Percentiles rank a stretch among this genome's conserved stretches.
These are phyloP conservation scores for Micronycteris hirsuta DNA, from an alignment of 2,113 vertebrate species.

Conservation along the genomic window DNA sequence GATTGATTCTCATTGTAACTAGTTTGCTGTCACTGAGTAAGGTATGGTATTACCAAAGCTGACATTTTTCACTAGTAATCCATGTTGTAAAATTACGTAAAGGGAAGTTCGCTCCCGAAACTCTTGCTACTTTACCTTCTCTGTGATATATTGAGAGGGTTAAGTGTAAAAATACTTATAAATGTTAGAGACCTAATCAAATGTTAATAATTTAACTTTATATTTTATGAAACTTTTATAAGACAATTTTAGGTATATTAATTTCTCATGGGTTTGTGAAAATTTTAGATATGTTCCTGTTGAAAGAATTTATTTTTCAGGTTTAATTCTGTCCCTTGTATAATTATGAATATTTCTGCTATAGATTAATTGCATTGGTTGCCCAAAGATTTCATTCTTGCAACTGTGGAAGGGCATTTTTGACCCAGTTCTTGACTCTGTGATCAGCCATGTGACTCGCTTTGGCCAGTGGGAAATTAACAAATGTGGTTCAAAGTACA, in stretches of 20 bases:
- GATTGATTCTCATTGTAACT: neutral
- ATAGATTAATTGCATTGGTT: neutral
- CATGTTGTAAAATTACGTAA: neutral
- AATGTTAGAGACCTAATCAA: neutral
- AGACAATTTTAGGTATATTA: neutral
- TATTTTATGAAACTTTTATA: neutral
- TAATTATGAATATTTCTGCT: neutral
- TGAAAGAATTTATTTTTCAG: conserved; percentile 15
- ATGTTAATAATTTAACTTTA: conserved; percentile 30
- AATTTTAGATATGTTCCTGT: neutral
- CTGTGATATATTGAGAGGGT: neutral
- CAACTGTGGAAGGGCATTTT: neutral
- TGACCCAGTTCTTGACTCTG: neutral
- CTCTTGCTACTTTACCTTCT: neutral
- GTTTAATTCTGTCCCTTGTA: neutral
- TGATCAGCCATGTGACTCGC: neutral
- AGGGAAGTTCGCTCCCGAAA: neutral
- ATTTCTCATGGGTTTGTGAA: neutral
- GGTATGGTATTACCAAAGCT: neutral
- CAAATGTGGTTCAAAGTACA: neutral
- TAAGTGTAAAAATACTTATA: conserved; percentile 23
- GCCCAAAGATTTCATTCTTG: neutral
- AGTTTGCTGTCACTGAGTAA: neutral
- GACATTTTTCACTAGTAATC: neutral
- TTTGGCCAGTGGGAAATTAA: neutral